Evolutionary conservation across 1,140 invertebrate species (phyloP).

Genomic region (Musca domestica): DNA sequence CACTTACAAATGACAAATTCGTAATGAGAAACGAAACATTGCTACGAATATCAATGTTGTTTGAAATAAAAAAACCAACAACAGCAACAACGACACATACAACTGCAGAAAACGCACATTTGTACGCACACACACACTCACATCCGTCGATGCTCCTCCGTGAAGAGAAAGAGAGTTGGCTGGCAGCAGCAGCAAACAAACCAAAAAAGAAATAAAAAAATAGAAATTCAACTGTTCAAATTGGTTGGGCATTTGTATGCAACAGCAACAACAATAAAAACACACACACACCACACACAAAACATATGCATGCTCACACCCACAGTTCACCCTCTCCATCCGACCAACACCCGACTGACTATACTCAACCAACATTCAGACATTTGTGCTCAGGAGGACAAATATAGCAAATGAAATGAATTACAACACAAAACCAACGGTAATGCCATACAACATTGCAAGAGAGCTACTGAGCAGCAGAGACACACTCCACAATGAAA

Average conservation of each 20-base stretch:
- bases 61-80: neutral
- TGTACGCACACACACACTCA: neutral
- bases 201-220: conserved; percentile 23
- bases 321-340: neutral
- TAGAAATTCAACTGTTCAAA: conserved; percentile 4
- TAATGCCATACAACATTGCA: too few species aligned
- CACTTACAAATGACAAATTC: conserved; percentile 54
- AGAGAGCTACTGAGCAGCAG: neutral
- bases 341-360: too few species aligned
- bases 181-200: neutral
- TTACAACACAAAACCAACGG: neutral
- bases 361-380: too few species aligned
- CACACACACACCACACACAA: conserved; percentile 8
- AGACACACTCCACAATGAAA: neutral
- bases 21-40: conserved; percentile 40
- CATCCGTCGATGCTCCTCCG: too few species aligned
- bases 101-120: conserved; percentile 1
- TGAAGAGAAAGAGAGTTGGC: too few species aligned
- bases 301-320: neutral
- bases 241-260: too few species aligned
- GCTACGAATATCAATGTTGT: conserved; percentile 19
- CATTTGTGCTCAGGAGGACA: conserved; percentile 2
- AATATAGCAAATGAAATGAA: conserved; percentile 19
- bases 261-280: neutral
- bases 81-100: neutral